Evolutionary conservation across 2,113 vertebrate genomes (phyloP), one percentile per base, ranked within the genome.

Genomic region (Lagopus muta): DNA sequence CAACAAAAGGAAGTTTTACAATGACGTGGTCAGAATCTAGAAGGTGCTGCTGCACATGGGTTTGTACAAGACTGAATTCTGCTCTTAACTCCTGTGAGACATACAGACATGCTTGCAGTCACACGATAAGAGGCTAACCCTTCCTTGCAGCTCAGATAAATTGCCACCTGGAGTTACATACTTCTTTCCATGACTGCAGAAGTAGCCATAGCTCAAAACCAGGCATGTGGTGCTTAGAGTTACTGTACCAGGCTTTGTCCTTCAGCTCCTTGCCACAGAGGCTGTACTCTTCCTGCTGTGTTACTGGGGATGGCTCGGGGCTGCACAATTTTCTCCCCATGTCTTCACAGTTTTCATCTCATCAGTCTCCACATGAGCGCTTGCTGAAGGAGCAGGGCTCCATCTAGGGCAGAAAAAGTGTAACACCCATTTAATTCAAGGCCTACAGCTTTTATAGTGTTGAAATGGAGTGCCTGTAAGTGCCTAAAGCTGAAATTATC

Each of bases 241-340:
- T 54, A 13, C 11, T 6, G 10, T 97, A 98, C 98, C 95, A 96
- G 74, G 67, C 89, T 40, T 94, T 97, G 40, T 98, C 98, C 94
- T 98, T 97, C 48, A 94, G 32, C 43, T 98, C 96, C 40, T 97
- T 98, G 60, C 98, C 98, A 10, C 96, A 94, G 30, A 98, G 89
- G 65, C 96, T 92, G 96, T 98, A 96, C 85, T 98, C 58, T 98
- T n/a, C 80, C 95, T 42, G 98, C 98, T 1, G 98, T 95, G 88
- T 98, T 98, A 75, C 97, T 97, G 74, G 98, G 42, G 77, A 98
- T 98, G 4, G 98, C 98, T 91, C 96, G 96, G 14, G 97, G 97
- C 92, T 97, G 98, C 5, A 98, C 43, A 3, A 98, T 94, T 66
- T 94, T 93, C 98, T 98, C 97, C 25, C 98, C 22, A 16, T 9